These are phyloP conservation scores for Epinephelus fuscoguttatus DNA, from an alignment of 2,113 vertebrate genomes.

Conservation along the genomic window DNA sequence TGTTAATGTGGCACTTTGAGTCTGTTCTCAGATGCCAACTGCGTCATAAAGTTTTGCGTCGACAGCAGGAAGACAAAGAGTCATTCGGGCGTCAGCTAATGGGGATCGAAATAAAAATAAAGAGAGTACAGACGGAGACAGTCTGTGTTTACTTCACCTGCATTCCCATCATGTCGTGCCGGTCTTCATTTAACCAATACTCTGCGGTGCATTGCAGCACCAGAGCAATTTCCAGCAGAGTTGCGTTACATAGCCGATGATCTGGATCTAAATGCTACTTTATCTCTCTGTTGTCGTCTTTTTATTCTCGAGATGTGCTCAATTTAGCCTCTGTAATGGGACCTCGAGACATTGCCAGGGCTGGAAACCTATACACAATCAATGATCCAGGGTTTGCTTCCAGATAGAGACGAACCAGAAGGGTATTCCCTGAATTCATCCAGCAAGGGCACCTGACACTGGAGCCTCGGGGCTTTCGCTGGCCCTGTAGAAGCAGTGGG, in stretches of 20 bases:
- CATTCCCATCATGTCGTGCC: constrained; percentile 63
- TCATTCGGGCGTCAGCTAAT: constrained; percentile 24
- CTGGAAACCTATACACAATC: constrained; percentile 57
- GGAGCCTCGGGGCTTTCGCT: not conserved
- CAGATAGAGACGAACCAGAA: constrained; percentile 14
- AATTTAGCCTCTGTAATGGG: constrained; percentile 46
- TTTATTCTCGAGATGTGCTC: constrained; percentile 41
- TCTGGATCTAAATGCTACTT: constrained; percentile 49
- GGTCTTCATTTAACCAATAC: constrained; percentile 51
- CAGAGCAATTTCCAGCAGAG: constrained; percentile 37
- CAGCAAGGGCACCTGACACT: constrained; percentile 26
- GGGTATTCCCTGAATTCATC: constrained; percentile 59
- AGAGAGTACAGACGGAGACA: constrained; percentile 18
- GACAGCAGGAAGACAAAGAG: constrained; percentile 31
- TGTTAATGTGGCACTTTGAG: not conserved
- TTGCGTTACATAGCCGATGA: constrained; percentile 42
- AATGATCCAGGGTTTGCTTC: constrained; percentile 36
- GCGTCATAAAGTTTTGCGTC: not conserved
- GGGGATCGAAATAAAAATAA: constrained; percentile 26
- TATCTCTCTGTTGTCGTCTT: constrained; percentile 38
- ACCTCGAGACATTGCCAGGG: constrained; percentile 17
- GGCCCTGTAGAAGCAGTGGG: not conserved
- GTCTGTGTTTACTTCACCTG: constrained; percentile 42
- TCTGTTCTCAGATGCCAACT: not conserved
- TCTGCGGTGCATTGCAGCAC: constrained; percentile 25